These are phyloP conservation scores for Thamnaconus septentrionalis DNA, from an alignment of 2,113 vertebrate species.

Conservation along the genomic window DNA sequence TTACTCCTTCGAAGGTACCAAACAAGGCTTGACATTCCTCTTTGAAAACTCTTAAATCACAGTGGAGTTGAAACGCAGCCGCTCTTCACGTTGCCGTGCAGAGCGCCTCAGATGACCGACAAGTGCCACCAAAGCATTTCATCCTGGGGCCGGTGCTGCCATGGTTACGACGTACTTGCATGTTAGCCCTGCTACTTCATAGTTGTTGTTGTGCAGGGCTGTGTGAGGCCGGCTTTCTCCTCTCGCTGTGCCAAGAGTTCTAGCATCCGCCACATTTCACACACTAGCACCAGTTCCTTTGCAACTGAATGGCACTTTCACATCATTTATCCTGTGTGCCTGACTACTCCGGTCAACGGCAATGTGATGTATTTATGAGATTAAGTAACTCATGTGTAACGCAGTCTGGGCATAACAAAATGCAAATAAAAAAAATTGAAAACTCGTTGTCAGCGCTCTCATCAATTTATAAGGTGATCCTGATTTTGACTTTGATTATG, in stretches of 20 bases:
- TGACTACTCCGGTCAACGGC: too few relatives aligned
- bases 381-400: not conserved
- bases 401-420: not conserved
- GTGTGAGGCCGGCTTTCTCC: too few relatives aligned
- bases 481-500: conserved; percentile 1
- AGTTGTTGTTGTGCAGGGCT: conserved; percentile 33
- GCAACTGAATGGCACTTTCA: too few relatives aligned
- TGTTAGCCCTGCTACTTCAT: conserved; percentile 17
- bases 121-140: conserved; percentile 29
- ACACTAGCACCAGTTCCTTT: too few relatives aligned
- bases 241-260: too few relatives aligned
- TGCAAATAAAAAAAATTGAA: not conserved
- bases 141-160: conserved; percentile 16
- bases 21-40: conserved; percentile 18
- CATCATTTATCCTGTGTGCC: too few relatives aligned
- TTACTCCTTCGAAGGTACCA: conserved; percentile 3
- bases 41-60: conserved; percentile 18
- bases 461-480: not conserved
- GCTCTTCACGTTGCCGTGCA: not conserved
- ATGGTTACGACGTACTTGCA: conserved; percentile 20
- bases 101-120: conserved; percentile 17
- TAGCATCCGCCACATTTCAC: too few relatives aligned
- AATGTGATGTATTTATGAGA: too few relatives aligned
- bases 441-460: not conserved
- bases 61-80: conserved; percentile 6